phyloP scores from a whole-genome alignment of 1,140 invertebrate genomes.

The Brachionus rotundiformis region DNA sequence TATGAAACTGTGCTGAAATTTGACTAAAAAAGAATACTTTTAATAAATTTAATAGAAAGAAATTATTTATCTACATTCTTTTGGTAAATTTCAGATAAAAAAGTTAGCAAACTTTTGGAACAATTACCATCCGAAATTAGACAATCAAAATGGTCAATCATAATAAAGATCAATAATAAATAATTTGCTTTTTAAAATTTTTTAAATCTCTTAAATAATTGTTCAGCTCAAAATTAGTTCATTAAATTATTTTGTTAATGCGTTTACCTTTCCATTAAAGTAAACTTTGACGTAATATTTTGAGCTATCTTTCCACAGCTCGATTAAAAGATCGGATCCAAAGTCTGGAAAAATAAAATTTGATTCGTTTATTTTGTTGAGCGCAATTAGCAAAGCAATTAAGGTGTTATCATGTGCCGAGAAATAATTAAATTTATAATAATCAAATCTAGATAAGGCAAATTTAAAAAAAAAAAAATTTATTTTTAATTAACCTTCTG shows the following conservation, averaged over 20 bases:
- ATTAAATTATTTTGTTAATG: background rate
- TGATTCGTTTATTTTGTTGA: background rate
- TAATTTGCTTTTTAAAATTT: no score
- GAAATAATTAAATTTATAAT: slow-evolving; percentile 47
- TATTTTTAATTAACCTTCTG: background rate
- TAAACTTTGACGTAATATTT: slow-evolving; percentile 15
- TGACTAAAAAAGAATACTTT: no score
- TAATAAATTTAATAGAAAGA: no score
- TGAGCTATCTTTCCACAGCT: slow-evolving; percentile 14
- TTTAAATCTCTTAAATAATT: no score
- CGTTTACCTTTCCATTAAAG: slow-evolving; percentile 23
- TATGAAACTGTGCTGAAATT: no score
- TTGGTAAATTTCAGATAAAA: no score
- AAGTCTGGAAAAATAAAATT: slow-evolving; percentile 7
- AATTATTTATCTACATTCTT: no score
- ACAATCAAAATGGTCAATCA: no score
- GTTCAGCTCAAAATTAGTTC: background rate
- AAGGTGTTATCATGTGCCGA: slow-evolving; percentile 50
- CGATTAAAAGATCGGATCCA: background rate
- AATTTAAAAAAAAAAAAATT: background rate
- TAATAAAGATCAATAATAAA: no score
- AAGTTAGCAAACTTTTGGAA: no score
- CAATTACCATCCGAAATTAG: no score
- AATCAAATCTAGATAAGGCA: slow-evolving; percentile 14
- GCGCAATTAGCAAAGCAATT: slow-evolving; percentile 9